phyloP scores from a whole-genome alignment of 1,140 invertebrate species.

The Samia ricini region DNA sequence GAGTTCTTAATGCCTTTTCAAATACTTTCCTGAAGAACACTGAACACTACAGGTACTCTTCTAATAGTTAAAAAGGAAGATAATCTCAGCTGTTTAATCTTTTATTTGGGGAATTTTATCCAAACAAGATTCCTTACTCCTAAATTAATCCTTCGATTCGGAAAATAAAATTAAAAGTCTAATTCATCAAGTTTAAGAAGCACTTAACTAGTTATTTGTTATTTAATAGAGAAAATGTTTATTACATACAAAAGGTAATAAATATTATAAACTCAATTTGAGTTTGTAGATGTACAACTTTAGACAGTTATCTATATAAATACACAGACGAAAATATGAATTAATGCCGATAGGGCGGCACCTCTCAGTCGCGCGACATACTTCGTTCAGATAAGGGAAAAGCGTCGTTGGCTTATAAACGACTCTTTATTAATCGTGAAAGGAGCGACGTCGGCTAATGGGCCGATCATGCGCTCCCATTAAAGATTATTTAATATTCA shows the following conservation, averaged over 20 bases:
- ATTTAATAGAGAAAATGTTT: neutral
- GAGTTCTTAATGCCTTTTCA: too few species aligned
- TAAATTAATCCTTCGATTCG: too few species aligned
- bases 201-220: too few species aligned
- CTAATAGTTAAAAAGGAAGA: too few species aligned
- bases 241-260: neutral
- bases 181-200: neutral
- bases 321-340: slow-evolving; percentile 70
- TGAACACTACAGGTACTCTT: too few species aligned
- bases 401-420: slow-evolving; percentile 75
- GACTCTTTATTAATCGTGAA: slow-evolving; percentile 77
- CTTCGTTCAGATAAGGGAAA: slow-evolving; percentile 74
- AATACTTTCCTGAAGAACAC: too few species aligned
- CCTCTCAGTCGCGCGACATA: slow-evolving; percentile 73
- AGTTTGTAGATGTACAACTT: neutral
- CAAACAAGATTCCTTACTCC: too few species aligned
- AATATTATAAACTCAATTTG: neutral
- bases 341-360: slow-evolving; percentile 74
- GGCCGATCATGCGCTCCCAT: slow-evolving; percentile 76
- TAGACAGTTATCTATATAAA: neutral
- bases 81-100: too few species aligned
- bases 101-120: too few species aligned
- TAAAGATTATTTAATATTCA: slow-evolving; percentile 78
- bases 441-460: slow-evolving; percentile 74
- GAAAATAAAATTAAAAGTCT: too few species aligned